phyloP scores from a whole-genome alignment of 2,888 invertebrate species.

The Rhabditoides inermis region DNA sequence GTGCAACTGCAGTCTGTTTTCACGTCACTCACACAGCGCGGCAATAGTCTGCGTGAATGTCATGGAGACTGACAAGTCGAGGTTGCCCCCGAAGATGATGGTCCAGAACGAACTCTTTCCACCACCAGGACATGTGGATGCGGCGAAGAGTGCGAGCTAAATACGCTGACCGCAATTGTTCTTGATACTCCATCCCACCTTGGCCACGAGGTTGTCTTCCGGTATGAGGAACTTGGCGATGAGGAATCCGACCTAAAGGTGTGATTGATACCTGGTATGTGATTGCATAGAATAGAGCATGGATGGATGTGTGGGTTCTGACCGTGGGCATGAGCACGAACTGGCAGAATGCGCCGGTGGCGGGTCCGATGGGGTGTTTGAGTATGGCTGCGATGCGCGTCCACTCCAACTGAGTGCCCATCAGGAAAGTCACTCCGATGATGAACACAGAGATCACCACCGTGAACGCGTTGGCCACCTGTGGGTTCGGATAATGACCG shows the following conservation, averaged over 20 bases:
- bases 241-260: background rate
- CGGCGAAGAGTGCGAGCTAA: slow-evolving; percentile 50
- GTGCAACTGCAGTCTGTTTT: too few species aligned
- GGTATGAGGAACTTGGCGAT: slow-evolving; percentile 8
- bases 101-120: slow-evolving; percentile 93
- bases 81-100: slow-evolving; percentile 76
- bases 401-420: slow-evolving; percentile 57
- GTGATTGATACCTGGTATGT: too few species aligned
- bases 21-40: slow-evolving; percentile 65
- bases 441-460: slow-evolving; percentile 52
- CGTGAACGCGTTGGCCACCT: slow-evolving; percentile 47
- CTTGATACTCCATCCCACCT: too few species aligned
- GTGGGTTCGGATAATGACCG: too few species aligned
- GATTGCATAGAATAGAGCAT: too few species aligned
- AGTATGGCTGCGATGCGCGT: slow-evolving; percentile 52
- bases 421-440: slow-evolving; percentile 54
- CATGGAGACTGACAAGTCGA: slow-evolving; percentile 85
- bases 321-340: slow-evolving; percentile 57
- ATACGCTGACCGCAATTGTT: too few species aligned
- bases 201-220: too few species aligned
- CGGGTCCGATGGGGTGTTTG: slow-evolving; percentile 54
- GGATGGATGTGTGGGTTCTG: too few species aligned
- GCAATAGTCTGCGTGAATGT: slow-evolving; percentile 78
- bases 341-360: slow-evolving; percentile 56
- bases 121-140: slow-evolving; percentile 59